These are phyloP conservation scores for Tetranychus cinnabarinus DNA, from an alignment of 1,140 invertebrate genomes.

Conservation along the genomic window DNA sequence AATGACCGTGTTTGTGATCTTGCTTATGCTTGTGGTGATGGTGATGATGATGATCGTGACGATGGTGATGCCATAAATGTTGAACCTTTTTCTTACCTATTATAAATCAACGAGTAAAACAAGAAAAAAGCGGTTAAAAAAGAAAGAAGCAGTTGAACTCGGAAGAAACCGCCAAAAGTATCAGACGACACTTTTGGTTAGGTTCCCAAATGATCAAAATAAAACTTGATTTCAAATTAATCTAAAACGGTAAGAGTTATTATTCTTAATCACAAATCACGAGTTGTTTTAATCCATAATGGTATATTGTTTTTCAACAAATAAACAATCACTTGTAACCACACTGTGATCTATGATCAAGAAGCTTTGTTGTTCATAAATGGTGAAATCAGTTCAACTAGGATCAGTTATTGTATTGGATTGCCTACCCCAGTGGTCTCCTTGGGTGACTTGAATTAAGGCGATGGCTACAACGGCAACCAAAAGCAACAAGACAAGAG, in stretches of 20 bases:
- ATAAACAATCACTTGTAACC: no score
- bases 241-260: no score
- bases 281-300: no score
- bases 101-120: background rate
- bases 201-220: no score
- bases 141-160: background rate
- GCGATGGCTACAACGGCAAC: background rate
- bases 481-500: background rate
- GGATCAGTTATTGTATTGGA: no score
- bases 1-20: background rate
- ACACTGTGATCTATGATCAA: no score
- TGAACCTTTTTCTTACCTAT: background rate
- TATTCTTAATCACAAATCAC: no score
- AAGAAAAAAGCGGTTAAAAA: background rate
- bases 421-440: background rate
- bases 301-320: no score
- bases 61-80: background rate
- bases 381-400: no score
- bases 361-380: no score
- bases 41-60: background rate
- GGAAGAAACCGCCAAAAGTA: background rate
- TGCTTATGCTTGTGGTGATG: background rate
- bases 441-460: background rate
- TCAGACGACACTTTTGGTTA: no score
- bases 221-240: no score